phyloP scores from a whole-genome alignment of 92 coral and sea anemone species.

The Actinostola sp. region DNA sequence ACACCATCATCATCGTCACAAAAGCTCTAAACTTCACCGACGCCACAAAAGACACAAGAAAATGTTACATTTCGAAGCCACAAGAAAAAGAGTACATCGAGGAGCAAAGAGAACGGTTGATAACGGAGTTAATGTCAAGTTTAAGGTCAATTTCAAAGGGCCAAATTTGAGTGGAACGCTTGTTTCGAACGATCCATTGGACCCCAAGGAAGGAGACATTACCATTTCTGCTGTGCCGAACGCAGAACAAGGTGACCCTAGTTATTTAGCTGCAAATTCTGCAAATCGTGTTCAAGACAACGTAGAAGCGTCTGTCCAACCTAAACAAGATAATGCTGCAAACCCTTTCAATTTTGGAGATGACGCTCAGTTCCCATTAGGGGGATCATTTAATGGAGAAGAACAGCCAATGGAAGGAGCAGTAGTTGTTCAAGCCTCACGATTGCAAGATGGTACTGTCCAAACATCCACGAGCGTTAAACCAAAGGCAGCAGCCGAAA shows the following conservation, averaged over 20 bases:
- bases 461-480: constrained; percentile 23
- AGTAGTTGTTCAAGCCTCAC: constrained; percentile 22
- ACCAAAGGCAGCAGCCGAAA: constrained; percentile 5
- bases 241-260: constrained; percentile 31
- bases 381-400: not conserved
- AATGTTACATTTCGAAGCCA: not conserved
- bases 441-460: constrained; percentile 28
- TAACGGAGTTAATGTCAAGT: constrained; percentile 26
- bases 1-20: constrained; percentile 18
- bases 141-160: constrained; percentile 32
- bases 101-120: constrained; percentile 26
- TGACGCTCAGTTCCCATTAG: not conserved
- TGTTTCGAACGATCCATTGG: not conserved
- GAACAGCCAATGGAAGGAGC: constrained; percentile 8
- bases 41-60: not conserved
- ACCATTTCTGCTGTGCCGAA: constrained; percentile 24
- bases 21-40: not conserved
- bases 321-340: not conserved
- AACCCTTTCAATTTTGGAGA: constrained; percentile 34
- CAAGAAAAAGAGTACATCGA: not conserved
- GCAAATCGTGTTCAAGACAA: not conserved
- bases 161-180: constrained; percentile 30
- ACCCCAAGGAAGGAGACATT: constrained; percentile 19
- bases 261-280: not conserved
- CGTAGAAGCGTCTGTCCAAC: not conserved